These are phyloP conservation scores for Spilarctia lutea DNA, from an alignment of 2,888 invertebrate genomes.

Conservation along the genomic window DNA sequence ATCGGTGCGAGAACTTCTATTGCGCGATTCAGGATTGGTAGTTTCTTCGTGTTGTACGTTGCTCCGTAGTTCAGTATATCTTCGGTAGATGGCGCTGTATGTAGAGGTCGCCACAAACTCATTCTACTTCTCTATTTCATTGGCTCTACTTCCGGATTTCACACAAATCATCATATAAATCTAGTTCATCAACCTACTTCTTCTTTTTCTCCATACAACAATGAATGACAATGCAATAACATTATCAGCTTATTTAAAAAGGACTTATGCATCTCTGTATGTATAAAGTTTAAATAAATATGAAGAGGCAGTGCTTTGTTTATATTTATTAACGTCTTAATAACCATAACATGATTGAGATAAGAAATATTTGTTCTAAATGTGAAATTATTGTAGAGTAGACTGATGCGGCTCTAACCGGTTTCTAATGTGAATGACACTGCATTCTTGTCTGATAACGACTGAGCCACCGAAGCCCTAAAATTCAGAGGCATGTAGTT, in stretches of 20 bases:
- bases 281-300: background rate
- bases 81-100: too few species aligned
- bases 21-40: too few species aligned
- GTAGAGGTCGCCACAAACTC: too few species aligned
- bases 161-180: background rate
- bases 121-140: background rate
- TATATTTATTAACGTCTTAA: background rate
- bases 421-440: slow-evolving; percentile 25
- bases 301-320: background rate
- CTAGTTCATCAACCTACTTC: background rate
- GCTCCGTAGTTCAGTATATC: too few species aligned
- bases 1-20: too few species aligned
- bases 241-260: background rate
- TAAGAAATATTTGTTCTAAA: background rate
- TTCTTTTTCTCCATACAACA: background rate
- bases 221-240: background rate
- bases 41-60: too few species aligned
- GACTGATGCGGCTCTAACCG: background rate
- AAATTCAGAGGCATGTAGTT: background rate
- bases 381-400: background rate
- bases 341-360: background rate
- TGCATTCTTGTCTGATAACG: slow-evolving; percentile 26
- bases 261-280: background rate
- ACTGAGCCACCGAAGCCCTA: background rate
- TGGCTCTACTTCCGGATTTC: background rate